Base-by-base conservation (phyloP, 2,888 invertebrate genomes). In the Campoplex capitator region DNA sequence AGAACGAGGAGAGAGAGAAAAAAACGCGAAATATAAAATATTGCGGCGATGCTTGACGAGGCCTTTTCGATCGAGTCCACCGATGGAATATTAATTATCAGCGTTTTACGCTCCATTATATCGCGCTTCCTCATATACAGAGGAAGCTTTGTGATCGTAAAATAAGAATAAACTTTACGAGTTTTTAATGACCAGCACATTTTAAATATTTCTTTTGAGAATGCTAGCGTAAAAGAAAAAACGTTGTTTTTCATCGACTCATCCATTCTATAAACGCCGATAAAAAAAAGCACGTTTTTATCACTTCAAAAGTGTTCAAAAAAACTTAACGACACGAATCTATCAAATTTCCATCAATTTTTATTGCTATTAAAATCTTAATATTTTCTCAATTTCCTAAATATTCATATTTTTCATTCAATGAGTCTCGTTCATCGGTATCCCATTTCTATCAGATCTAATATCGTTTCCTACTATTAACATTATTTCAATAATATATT, bases 41-140 rank as follows among this genome's bases (percentile, higher is more conserved):
- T 73, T n/a, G 51, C 70, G 58, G 68, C 48, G 38, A 65, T 28
- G 28, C 62, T 77, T 38, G 71, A 65, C 58, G 62, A 58, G 58
- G 56, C 68, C 74, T 75, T 75, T 73, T 35, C 28, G 35, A 42
- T n/a, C 58, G 70, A 38, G 35, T 48, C 45, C 76, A 45, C 77
- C 32, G 73, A 54, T 16, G 45, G 73, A 81, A 85, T 82, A 85
- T 85, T 71, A 81, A 85, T 81, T 67, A 81, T 56, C 16, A 54
- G 23, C 70, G 65, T 71, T 85, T 67, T 74, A 74, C 76, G 71
- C 77, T 74, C 75, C 83, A 83, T 80, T 76, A 73, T 70, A 77
- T 65, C 67, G 8, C 35, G n/a, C n/a, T 75, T 81, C 81, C 77
- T 84, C 68, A 38, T 38, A 38, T 38, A 23, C 54, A 42, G 42